Evolutionary conservation across 92 coral and sea anemone species (phyloP).

Genomic region (Paragorgia papillata): DNA sequence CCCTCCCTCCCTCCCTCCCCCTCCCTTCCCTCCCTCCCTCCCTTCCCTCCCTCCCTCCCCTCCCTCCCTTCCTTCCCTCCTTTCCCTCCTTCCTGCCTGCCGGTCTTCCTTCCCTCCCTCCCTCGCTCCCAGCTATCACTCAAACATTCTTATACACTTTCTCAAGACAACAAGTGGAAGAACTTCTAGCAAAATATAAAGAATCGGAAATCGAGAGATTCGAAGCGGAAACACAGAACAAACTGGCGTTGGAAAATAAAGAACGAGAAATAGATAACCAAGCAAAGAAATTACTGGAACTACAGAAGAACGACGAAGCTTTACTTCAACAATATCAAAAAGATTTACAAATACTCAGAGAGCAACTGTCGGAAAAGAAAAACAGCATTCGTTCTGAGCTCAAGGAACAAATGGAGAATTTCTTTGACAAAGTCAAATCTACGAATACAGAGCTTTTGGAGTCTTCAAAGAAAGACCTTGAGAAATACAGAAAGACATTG

Average conservation of each 20-base stretch:
- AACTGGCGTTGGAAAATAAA: slow-evolving; percentile 72
- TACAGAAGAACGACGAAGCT: slow-evolving; percentile 71
- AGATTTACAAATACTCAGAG: slow-evolving; percentile 67
- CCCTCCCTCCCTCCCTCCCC: too few species aligned
- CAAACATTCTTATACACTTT: neutral
- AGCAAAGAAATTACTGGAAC: slow-evolving; percentile 66
- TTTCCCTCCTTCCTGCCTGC: neutral
- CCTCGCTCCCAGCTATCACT: neutral
- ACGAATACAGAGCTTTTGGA: slow-evolving; percentile 25
- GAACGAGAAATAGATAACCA: slow-evolving; percentile 84
- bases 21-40: neutral
- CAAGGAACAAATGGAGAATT: slow-evolving; percentile 60
- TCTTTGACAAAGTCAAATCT: slow-evolving; percentile 57
- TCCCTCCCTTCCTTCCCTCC: neutral
- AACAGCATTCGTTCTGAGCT: slow-evolving; percentile 58
- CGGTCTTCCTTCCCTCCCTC: neutral
- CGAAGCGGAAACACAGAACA: slow-evolving; percentile 78
- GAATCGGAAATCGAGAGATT: slow-evolving; percentile 87
- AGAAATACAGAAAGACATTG: slow-evolving; percentile 62
- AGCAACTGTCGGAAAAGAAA: slow-evolving; percentile 60
- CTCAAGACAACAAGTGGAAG: slow-evolving; percentile 73
- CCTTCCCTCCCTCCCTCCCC: neutral
- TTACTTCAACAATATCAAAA: slow-evolving; percentile 61
- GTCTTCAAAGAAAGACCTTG: slow-evolving; percentile 44
- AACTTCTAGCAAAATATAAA: slow-evolving; percentile 81